A percentile compares a stretch with the other conserved stretches of the same genome.
Conservation (phyloP, 2,888 invertebrate genomes). For the Caenorhabditis wallacei region DNA sequence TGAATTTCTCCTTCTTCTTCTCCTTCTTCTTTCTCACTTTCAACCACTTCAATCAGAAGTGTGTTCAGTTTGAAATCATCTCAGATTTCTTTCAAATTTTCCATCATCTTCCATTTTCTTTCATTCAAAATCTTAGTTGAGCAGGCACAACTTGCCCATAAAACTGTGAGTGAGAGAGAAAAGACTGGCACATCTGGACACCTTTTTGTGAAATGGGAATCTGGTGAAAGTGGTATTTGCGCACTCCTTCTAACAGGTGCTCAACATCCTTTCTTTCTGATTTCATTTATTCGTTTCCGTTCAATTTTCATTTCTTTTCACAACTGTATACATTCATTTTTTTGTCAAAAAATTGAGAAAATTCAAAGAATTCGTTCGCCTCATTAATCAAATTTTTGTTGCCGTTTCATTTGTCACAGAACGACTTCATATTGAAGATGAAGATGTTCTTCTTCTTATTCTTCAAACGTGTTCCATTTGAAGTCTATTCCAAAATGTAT, state of each 20-base stretch:
- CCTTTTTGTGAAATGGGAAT: conserved; percentile 27
- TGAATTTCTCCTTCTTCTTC: not conserved
- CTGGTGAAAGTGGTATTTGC: conserved; percentile 3
- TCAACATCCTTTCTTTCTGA: conserved; percentile 1
- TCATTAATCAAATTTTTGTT: conserved; percentile 64
- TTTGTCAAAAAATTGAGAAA: not conserved
- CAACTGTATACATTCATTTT: conserved; percentile 13
- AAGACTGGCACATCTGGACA: conserved; percentile 55
- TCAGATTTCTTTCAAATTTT: conserved; percentile 57
- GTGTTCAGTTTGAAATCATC: conserved; percentile 56
- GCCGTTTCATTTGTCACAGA: conserved; percentile 46
- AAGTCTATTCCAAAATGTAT: conserved; percentile 1
- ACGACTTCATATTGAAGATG: conserved; percentile 40
- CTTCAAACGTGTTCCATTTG: conserved; percentile 50
- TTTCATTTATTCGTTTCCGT: not conserved
- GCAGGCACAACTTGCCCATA: conserved; percentile 54
- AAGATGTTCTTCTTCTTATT: conserved; percentile 18
- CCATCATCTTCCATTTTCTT: conserved; percentile 32
- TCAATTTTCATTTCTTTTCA: conserved; percentile 1
- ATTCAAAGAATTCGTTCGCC: conserved; percentile 41
- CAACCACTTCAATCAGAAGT: conserved; percentile 65
- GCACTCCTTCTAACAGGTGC: conserved; percentile 41
- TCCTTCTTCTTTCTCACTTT: conserved; percentile 10
- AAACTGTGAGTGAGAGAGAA: conserved; percentile 42
- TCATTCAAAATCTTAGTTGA: conserved; percentile 17